Base-by-base conservation (phyloP, 2,113 vertebrate genomes). In the Phrynocephalus versicolor region DNA sequence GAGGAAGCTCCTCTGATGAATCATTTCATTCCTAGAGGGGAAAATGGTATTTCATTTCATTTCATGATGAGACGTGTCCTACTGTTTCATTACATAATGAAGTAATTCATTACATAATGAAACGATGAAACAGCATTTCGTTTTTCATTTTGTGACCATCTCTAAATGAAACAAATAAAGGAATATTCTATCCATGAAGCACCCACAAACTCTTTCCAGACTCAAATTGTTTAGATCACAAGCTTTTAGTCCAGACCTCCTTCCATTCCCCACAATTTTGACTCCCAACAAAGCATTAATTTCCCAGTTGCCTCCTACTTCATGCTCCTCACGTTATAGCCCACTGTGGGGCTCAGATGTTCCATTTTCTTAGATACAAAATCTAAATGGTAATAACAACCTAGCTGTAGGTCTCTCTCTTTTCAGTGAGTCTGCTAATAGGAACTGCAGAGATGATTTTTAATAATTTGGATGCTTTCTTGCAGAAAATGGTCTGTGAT, bases 371-470 rank as follows among this genome's bases (percentile, higher is more conserved):
- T 82, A 19, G 37, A 76, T 60, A 27, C 30, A 58, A 25, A 77
- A 9, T 76, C 35, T 41, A 35, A 78, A 45, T 18, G 35, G 1
- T 58, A 70, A 13, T 14, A 30, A 71, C 77, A 30, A 71, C 77
- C 0, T 0, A 7, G 76, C 87, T 80, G 25, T 60, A 37, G 23
- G 74, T 25, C 69, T 27, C 19, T 80, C 58, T 65, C 58, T 65
- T 21, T 60, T 85, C 30, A 79, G 14, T 75, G 4, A 65, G 16
- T 3, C 8, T 75, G 14, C 39, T 25, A 51, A 0, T 8, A 64
- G 0, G 2, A 89, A 91, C 64, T 82, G 57, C 19, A 76, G 85
- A 58, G 27, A 64, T 23, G 67, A 3, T 77, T 90, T 81, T 37
- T 55, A 23, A 10, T 6, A 23, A 35, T 86, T 5, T 85, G 5